These are phyloP conservation scores for Gymnothorax javanicus DNA, from an alignment of 2,797 vertebrate genomes.

Conservation along the genomic window DNA sequence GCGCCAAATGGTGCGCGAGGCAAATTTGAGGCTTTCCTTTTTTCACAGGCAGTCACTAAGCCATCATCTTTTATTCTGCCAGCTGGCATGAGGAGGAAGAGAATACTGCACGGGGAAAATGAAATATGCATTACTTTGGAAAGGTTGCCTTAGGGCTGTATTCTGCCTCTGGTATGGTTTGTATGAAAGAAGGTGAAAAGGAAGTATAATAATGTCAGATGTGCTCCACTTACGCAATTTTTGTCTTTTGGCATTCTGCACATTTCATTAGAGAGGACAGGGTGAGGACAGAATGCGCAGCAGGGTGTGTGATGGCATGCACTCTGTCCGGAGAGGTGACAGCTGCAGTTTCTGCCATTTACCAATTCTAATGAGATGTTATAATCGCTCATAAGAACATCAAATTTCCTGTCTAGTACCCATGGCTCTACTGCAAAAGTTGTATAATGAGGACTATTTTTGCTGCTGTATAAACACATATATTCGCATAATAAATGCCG, in stretches of 20 bases:
- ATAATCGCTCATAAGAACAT: slow-evolving; percentile 18
- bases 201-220: slow-evolving; percentile 18
- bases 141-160: slow-evolving; percentile 23
- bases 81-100: slow-evolving; percentile 20
- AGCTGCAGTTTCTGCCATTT: slow-evolving; percentile 2
- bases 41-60: slow-evolving; percentile 4
- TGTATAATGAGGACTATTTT: neutral
- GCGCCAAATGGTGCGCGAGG: neutral
- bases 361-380: neutral
- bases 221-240: slow-evolving; percentile 18
- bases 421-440: neutral
- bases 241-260: slow-evolving; percentile 19
- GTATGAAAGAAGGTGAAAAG: slow-evolving; percentile 16
- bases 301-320: slow-evolving; percentile 13
- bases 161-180: slow-evolving; percentile 18
- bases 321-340: slow-evolving; percentile 24
- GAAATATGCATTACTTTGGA: slow-evolving; percentile 29
- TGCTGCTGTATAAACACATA: neutral
- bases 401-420: neutral
- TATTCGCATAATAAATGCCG: neutral
- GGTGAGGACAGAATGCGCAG: neutral
- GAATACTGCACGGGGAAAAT: slow-evolving; percentile 19
- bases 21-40: neutral
- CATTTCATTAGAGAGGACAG: slow-evolving; percentile 3
- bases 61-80: slow-evolving; percentile 27